Evolutionary conservation across 92 coral and sea anemone genomes (phyloP).

Genomic region (Phenganax stokvisi): DNA sequence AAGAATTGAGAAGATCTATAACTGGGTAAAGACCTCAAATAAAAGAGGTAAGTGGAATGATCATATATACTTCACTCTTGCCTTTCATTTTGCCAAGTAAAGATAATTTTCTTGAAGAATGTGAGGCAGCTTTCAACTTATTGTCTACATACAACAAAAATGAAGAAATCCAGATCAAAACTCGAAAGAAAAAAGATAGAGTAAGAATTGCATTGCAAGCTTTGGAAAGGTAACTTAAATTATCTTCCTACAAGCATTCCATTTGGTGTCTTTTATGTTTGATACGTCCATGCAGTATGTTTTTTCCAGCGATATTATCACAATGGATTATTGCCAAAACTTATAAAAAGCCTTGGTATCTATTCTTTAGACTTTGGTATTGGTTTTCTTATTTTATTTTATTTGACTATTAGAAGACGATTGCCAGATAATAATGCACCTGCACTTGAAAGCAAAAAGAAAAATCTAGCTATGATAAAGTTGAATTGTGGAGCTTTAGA

Average conservation of each 20-base stretch:
- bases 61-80: not conserved
- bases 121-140: conserved; percentile 27
- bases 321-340: too few relatives aligned
- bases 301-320: too few relatives aligned
- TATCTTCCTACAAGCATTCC: not conserved
- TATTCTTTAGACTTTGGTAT: too few relatives aligned
- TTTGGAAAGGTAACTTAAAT: conserved; percentile 10
- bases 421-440: not conserved
- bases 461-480: not conserved
- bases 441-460: not conserved
- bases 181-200: conserved; percentile 18
- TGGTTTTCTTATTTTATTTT: too few relatives aligned
- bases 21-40: not conserved
- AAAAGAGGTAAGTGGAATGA: not conserved
- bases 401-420: not conserved
- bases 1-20: conserved; percentile 17
- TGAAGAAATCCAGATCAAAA: conserved; percentile 5
- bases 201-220: conserved; percentile 28
- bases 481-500: not conserved
- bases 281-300: too few relatives aligned
- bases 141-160: conserved; percentile 13
- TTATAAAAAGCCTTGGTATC: too few relatives aligned
- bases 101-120: not conserved
- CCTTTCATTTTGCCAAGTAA: not conserved
- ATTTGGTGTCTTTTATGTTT: too few relatives aligned